A percentile compares a stretch with the other conserved stretches of the same genome.
Conservation (phyloP, 2,113 vertebrate species). For the Callaeas wilsoni region DNA sequence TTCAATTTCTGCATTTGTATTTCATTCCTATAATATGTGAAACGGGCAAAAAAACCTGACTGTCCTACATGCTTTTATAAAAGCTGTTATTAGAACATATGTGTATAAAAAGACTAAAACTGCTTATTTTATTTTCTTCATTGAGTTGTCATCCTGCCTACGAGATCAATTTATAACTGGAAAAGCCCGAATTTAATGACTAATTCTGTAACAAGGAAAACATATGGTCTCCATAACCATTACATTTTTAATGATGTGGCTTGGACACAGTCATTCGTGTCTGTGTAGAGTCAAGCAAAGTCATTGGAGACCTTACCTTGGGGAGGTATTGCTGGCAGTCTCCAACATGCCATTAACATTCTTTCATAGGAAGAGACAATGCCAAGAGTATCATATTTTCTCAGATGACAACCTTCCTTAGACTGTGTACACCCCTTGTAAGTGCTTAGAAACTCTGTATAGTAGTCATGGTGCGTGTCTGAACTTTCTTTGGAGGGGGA, state of each 20-base stretch:
- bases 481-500: not conserved
- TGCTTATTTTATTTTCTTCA: constrained; percentile 20
- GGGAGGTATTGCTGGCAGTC: not conserved
- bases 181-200: constrained; percentile 20
- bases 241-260: constrained; percentile 34
- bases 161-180: constrained; percentile 2
- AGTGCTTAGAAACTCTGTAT: not conserved
- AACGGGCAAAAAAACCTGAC: not conserved
- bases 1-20: not conserved
- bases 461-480: not conserved
- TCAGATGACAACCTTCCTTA: not conserved
- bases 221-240: constrained; percentile 43
- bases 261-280: not conserved
- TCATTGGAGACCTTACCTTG: constrained; percentile 4
- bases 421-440: not conserved
- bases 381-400: not conserved
- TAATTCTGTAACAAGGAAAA: not conserved
- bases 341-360: not conserved
- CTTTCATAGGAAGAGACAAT: not conserved
- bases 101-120: not conserved
- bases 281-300: not conserved
- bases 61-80: not conserved
- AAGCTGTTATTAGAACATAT: not conserved
- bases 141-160: constrained; percentile 26
- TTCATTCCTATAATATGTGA: constrained; percentile 6